phyloP scores from a whole-genome alignment of 2,888 invertebrate species.

The Caenorhabditis virilis region DNA sequence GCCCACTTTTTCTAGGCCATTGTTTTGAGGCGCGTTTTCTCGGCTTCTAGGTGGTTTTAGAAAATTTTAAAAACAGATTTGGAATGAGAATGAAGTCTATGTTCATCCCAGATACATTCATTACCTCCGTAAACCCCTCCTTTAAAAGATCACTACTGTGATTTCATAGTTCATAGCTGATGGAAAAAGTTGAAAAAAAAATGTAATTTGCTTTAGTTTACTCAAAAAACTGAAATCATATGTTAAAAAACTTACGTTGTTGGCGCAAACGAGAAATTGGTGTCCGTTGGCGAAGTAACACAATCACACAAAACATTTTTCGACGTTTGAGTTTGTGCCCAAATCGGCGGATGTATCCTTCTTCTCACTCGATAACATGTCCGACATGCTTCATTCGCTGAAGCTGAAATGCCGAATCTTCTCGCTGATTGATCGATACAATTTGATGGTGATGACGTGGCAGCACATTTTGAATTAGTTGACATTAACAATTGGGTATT shows the following conservation, averaged over 20 bases:
- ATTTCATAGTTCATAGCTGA: too few species aligned
- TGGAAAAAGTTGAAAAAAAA: too few species aligned
- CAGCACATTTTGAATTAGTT: conserved; percentile 9
- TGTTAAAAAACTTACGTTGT: conserved; percentile 24
- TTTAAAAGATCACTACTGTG: too few species aligned
- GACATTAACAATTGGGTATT: conserved; percentile 62
- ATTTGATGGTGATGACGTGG: conserved; percentile 33
- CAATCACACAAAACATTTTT: conserved; percentile 55
- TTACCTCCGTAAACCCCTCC: too few species aligned
- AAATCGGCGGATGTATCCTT: conserved; percentile 55
- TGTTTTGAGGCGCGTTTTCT: too few species aligned
- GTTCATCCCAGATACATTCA: too few species aligned
- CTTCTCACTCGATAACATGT: conserved; percentile 59
- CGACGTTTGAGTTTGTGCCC: conserved; percentile 49
- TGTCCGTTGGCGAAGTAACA: conserved; percentile 23
- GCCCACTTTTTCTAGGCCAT: too few species aligned
- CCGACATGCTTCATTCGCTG: conserved; percentile 48
- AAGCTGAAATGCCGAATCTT: conserved; percentile 22
- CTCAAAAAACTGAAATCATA: not conserved
- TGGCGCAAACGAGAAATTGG: conserved; percentile 30
- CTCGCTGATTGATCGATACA: conserved; percentile 48
- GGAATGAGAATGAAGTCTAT: too few species aligned
- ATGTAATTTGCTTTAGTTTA: too few species aligned
- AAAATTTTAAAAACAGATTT: too few species aligned
- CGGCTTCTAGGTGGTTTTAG: too few species aligned